Evolutionary conservation across 2,797 vertebrate species (phyloP).

Genomic region (Sandelia bainsii): DNA sequence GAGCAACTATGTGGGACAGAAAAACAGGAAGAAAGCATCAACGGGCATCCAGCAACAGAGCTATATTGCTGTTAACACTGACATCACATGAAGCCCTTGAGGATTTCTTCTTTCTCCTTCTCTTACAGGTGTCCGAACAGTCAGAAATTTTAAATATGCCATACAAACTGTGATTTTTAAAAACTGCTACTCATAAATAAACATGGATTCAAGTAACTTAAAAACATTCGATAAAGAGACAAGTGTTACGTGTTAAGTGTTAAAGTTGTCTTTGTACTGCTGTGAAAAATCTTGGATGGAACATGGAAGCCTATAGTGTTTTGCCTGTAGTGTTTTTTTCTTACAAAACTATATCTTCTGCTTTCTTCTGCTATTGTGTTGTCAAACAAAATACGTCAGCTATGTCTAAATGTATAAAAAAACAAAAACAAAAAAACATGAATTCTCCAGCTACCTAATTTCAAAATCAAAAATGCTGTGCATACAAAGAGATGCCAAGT

Average conservation of each 20-base stretch:
- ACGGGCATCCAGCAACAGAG: conserved; percentile 30
- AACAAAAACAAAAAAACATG: neutral
- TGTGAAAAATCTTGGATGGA: conserved; percentile 19
- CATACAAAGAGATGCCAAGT: conserved; percentile 18
- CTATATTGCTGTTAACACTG: conserved; percentile 78
- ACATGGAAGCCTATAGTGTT: conserved; percentile 46
- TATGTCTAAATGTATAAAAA: neutral
- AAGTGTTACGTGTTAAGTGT: neutral
- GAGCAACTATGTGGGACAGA: conserved; percentile 5
- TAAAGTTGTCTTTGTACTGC: conserved; percentile 1
- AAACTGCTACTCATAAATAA: conserved; percentile 72
- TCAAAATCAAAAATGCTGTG: conserved; percentile 29
- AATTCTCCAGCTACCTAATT: conserved; percentile 13
- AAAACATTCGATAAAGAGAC: conserved; percentile 58
- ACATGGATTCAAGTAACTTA: conserved; percentile 80
- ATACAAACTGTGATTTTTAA: conserved; percentile 13
- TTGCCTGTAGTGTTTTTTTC: conserved; percentile 8
- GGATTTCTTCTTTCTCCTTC: conserved; percentile 47
- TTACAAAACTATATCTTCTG: conserved; percentile 31
- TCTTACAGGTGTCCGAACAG: conserved; percentile 48
- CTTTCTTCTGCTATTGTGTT: conserved; percentile 6
- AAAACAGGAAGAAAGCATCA: conserved; percentile 61
- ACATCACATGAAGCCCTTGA: conserved; percentile 78
- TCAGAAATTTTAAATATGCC: conserved; percentile 33
- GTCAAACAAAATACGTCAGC: conserved; percentile 32